Base-by-base conservation (phyloP, 1,140 invertebrate genomes). In the Prorops nasuta region DNA sequence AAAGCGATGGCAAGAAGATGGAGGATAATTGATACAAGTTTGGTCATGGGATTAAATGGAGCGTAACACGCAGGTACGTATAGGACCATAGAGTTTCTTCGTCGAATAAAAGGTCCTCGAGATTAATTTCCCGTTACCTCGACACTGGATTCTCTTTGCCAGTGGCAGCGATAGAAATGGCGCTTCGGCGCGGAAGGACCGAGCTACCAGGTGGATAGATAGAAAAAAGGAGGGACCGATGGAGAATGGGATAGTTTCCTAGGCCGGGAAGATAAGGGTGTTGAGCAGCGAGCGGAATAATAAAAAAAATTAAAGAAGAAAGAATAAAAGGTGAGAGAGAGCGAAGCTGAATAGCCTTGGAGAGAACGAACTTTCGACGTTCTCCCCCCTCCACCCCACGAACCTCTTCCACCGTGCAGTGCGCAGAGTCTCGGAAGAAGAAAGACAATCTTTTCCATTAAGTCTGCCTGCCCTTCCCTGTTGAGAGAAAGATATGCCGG, bases 381-480 rank as follows among this genome's bases (percentile, higher is more conserved):
- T n/a, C n/a, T n/a, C n/a, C n/a, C n/a, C n/a, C n/a, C n/a, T n/a
- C n/a, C n/a, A n/a, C n/a, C n/a, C n/a, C n/a, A n/a, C n/a, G n/a
- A n/a, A n/a, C n/a, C n/a, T n/a, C n/a, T n/a, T n/a, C n/a, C n/a
- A n/a, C n/a, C n/a, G n/a, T n/a, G n/a, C n/a, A n/a, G n/a, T n/a
- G n/a, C n/a, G n/a, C n/a, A n/a, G n/a, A n/a, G n/a, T n/a, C n/a
- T n/a, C n/a, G n/a, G n/a, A n/a, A n/a, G n/a, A n/a, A n/a, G n/a
- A n/a, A n/a, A n/a, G n/a, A n/a, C n/a, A n/a, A n/a, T n/a, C n/a
- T 64, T 59, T 62, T 58, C 59, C 51, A 60, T 61, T 60, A 62
- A 51, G 46, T 56, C 53, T 38, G 43, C 54, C 49, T 57, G 42
- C 48, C 44, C 41, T 57, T 47, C 52, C 54, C 52, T 35, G 49